Percentiles rank a stretch among this genome's conserved stretches.
phyloP scores from a whole-genome alignment of 2,888 invertebrate species.

The Amblyjoppa fuscipennis region DNA sequence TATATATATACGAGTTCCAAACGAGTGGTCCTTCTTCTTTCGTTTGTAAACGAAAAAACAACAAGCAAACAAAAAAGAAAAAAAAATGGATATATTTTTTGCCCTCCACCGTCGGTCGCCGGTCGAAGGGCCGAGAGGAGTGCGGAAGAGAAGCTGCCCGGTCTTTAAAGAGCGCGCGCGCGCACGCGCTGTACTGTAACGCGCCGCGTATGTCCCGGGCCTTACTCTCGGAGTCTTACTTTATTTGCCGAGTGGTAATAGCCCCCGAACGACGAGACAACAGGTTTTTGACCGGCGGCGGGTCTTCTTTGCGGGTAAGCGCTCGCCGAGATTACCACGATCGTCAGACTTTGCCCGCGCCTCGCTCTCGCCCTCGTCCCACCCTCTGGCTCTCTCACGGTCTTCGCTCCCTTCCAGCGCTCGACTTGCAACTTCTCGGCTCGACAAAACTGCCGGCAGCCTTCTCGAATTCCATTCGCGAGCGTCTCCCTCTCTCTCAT shows the following conservation, averaged over 20 bases:
- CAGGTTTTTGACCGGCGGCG: conserved; percentile 59
- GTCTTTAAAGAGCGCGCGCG: conserved; percentile 34
- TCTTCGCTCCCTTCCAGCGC: not conserved
- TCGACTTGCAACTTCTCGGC: conserved; percentile 35
- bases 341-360: conserved; percentile 10
- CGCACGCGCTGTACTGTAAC: not conserved
- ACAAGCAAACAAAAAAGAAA: conserved; percentile 6
- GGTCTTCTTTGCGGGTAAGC: conserved; percentile 36
- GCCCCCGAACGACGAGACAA: conserved; percentile 49
- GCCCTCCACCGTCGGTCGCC: conserved; percentile 2
- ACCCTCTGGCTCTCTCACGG: not conserved
- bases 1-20: no score
- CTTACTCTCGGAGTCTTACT: conserved; percentile 1
- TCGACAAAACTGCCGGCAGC: conserved; percentile 46
- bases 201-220: conserved; percentile 18
- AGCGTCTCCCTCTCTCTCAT: not conserved
- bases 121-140: conserved; percentile 17
- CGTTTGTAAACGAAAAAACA: not conserved
- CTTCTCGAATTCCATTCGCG: conserved; percentile 45
- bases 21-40: conserved; percentile 1
- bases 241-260: conserved; percentile 51
- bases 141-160: conserved; percentile 15
- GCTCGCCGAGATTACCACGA: conserved; percentile 46
- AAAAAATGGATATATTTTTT: not conserved
- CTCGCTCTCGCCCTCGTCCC: not conserved